Evolutionary conservation across 2,797 vertebrate genomes (phyloP).

Genomic region (Leuciscus waleckii): DNA sequence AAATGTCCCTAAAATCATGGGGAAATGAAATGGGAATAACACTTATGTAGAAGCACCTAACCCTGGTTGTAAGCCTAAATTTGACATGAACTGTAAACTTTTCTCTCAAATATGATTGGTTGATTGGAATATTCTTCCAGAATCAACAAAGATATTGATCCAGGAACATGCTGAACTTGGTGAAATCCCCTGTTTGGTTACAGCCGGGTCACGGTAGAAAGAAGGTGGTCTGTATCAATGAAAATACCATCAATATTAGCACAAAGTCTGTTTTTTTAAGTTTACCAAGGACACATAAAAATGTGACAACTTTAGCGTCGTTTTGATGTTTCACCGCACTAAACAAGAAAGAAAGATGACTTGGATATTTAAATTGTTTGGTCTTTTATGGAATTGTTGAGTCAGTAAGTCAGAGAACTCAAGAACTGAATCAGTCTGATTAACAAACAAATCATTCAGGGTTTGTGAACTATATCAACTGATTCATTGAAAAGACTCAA

Average conservation of each 20-base stretch:
- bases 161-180: neutral
- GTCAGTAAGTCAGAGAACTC: neutral
- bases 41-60: neutral
- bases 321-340: neutral
- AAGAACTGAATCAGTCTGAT: neutral
- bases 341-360: neutral
- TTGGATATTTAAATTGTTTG: neutral
- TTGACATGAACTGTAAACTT: neutral
- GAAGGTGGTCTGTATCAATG: neutral
- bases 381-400: neutral
- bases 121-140: too few species aligned
- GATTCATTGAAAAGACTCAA: neutral
- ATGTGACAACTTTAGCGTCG: neutral
- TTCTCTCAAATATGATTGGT: too few species aligned
- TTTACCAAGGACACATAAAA: neutral
- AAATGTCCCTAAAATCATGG: neutral
- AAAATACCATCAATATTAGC: neutral
- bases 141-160: neutral
- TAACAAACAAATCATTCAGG: neutral
- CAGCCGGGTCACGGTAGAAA: constrained; percentile 4
- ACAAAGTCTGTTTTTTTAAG: neutral
- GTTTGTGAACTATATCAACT: neutral
- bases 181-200: neutral
- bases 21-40: neutral
- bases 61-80: neutral